phyloP scores from a whole-genome alignment of 2,113 vertebrate species.

The Excalfactoria chinensis region DNA sequence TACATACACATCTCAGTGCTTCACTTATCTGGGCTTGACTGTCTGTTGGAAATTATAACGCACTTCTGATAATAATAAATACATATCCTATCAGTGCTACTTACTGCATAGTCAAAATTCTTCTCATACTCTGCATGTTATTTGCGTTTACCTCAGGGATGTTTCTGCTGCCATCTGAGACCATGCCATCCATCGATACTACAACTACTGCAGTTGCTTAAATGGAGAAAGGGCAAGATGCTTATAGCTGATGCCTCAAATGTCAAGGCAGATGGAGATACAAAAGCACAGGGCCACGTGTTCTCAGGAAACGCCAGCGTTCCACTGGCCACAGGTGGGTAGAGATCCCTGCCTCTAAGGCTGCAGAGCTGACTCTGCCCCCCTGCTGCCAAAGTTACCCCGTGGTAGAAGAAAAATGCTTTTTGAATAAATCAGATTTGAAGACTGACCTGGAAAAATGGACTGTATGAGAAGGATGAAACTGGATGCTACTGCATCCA shows the following conservation, averaged over 20 bases:
- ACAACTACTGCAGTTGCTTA: not conserved
- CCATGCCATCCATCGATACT: not conserved
- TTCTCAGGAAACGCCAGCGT: not conserved
- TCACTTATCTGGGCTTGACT: not conserved
- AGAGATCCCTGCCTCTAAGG: not conserved
- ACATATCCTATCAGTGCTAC: not conserved
- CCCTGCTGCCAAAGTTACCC: not conserved
- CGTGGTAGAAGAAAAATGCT: not conserved
- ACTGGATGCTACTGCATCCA: not conserved
- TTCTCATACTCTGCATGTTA: not conserved
- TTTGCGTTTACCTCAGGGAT: not conserved
- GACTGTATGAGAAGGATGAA: not conserved
- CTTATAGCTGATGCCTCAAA: not conserved
- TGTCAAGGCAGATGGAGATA: not conserved
- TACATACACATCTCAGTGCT: not conserved
- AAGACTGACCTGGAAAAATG: not conserved
- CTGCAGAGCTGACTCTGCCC: not conserved
- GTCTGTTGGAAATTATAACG: not conserved
- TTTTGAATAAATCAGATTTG: not conserved
- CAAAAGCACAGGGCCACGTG: not conserved
- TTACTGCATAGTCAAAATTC: not conserved
- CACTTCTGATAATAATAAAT: not conserved
- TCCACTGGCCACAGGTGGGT: fast-evolving
- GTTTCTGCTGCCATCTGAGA: not conserved
- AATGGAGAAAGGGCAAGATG: not conserved